phyloP scores from a whole-genome alignment of 2,113 vertebrate genomes.

The Clinocottus analis region DNA sequence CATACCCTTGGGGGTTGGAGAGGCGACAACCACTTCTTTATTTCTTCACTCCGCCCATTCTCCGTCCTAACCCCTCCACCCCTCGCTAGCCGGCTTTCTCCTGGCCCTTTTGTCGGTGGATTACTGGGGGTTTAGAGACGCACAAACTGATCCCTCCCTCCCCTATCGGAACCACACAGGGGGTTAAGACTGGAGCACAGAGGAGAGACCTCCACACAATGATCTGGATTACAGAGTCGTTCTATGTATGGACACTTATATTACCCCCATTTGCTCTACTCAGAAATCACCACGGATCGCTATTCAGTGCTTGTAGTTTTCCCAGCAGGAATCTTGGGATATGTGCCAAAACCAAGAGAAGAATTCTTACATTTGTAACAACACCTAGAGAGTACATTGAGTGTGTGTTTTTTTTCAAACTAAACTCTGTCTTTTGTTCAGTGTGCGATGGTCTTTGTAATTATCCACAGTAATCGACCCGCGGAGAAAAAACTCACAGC shows the following conservation, averaged over 20 bases:
- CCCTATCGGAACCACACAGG: slow-evolving; percentile 72
- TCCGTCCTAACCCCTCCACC: slow-evolving; percentile 49
- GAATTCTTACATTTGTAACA: not conserved
- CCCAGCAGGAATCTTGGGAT: slow-evolving; percentile 64
- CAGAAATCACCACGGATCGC: slow-evolving; percentile 52
- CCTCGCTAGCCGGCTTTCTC: slow-evolving; percentile 57
- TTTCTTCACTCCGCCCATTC: slow-evolving; percentile 63
- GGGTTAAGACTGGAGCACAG: slow-evolving; percentile 66
- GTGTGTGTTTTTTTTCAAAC: slow-evolving; percentile 10
- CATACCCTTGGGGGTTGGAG: slow-evolving; percentile 63
- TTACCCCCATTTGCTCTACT: slow-evolving; percentile 53
- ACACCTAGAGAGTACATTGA: slow-evolving; percentile 20
- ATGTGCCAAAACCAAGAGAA: slow-evolving; percentile 36
- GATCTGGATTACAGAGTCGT: slow-evolving; percentile 69
- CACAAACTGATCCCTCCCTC: slow-evolving; percentile 64
- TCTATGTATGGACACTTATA: slow-evolving; percentile 65
- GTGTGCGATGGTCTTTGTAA: slow-evolving; percentile 20
- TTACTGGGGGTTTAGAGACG: slow-evolving; percentile 75
- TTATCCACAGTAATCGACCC: not conserved
- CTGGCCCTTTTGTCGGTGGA: slow-evolving; percentile 72
- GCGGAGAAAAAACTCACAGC: slow-evolving; percentile 20
- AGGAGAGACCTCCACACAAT: slow-evolving; percentile 70
- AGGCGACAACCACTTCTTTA: slow-evolving; percentile 57
- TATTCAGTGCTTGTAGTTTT: slow-evolving; percentile 57
- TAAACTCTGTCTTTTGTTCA: slow-evolving; percentile 33